Base-by-base conservation (phyloP, 2,113 vertebrate genomes). In the Myiopsitta monachus region DNA sequence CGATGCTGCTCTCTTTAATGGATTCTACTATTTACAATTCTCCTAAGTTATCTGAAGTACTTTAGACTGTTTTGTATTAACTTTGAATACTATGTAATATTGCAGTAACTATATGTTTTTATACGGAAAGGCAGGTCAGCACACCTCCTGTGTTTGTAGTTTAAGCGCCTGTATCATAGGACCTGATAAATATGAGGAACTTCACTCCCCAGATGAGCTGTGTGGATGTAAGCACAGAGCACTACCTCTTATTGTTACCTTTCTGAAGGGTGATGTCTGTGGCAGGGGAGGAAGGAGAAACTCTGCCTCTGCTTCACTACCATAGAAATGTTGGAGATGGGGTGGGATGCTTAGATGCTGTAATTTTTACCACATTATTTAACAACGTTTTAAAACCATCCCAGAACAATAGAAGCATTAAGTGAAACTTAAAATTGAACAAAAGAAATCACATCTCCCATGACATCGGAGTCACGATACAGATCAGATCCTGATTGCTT, bases 1-100 rank as follows among this genome's bases (percentile, higher is more conserved):
- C 43, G 38, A 27, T 52, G 52, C n/a, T 80, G 67, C 55, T 95
- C 86, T 38, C 16, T 81, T 74, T 80, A 86, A 73, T 47, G 62
- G 74, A 26, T 83, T 62, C 49, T 83, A 26, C 75, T 92, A 17
- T 73, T 95, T 81, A 55, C 14, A 85, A 18, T 76, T 86, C 49
- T 54, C 76, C 31, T 5, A 78, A 84, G 64, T 47, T 84, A 76
- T 74, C 66, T 80, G 54, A 95, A 79, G 28, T 36, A 81, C 36
- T 89, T 88, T 36, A 55, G 70, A 51, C 51, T 73, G 88, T 82
- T 85, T 91, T 95, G 30, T 80, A 24, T 62, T 82, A 69, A 81
- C 36, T 91, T 96, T 77, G 55, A 73, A 39, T 87, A 90, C 59
- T 78, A 82, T 81, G 27, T 49, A 87, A 31, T 61, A 31, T 70